Percentiles rank a stretch among this genome's conserved stretches.
phyloP scores from a whole-genome alignment of 2,113 vertebrate genomes.

The Campylomormyrus numenius region DNA sequence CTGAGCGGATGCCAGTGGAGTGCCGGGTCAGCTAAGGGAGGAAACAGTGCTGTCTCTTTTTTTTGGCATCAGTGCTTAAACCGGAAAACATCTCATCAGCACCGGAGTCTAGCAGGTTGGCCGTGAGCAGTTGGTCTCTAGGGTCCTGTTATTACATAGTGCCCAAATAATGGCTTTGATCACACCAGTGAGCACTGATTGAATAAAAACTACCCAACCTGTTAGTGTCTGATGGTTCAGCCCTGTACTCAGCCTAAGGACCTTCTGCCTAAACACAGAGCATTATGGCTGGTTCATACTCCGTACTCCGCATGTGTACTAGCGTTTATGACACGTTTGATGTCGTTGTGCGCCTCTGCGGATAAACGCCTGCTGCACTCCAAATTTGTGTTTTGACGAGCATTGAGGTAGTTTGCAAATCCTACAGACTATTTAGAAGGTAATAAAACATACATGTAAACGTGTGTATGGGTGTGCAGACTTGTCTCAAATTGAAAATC shows the following conservation, averaged over 20 bases:
- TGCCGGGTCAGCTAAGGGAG: not conserved
- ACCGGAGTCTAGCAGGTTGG: not conserved
- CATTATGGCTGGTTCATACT: not conserved
- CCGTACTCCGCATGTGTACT: too few relatives aligned
- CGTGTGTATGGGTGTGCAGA: too few relatives aligned
- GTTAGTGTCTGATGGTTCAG: not conserved
- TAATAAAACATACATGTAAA: too few relatives aligned
- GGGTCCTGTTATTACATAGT: not conserved
- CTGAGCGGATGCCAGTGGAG: not conserved
- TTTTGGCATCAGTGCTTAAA: not conserved
- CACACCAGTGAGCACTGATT: conserved; percentile 4
- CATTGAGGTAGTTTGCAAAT: too few relatives aligned
- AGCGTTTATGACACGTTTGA: too few relatives aligned
- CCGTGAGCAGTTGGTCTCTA: not conserved
- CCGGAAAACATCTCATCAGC: not conserved
- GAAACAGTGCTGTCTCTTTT: not conserved
- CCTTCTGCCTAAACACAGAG: not conserved
- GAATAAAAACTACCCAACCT: not conserved
- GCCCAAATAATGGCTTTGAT: conserved; percentile 4
- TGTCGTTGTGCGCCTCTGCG: too few relatives aligned
- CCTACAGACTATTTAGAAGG: too few relatives aligned
- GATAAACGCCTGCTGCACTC: too few relatives aligned
- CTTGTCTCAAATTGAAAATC: too few relatives aligned
- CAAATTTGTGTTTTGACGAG: too few relatives aligned
- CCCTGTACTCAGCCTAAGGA: not conserved